phyloP scores from a whole-genome alignment of 2,888 invertebrate genomes.

The Drosophila meridionalis region DNA sequence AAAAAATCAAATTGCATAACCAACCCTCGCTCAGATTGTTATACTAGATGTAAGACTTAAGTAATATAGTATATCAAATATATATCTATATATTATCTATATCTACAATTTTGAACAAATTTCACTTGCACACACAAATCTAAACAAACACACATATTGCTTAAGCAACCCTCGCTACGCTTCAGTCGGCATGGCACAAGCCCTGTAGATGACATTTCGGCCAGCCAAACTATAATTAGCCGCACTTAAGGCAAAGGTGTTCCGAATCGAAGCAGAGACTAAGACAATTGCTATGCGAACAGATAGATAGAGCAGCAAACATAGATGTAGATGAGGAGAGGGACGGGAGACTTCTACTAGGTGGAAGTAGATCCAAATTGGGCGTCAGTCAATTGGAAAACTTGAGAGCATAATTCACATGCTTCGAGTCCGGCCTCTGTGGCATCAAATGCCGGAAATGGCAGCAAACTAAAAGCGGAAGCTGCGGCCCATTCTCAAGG shows the following conservation, averaged over 20 bases:
- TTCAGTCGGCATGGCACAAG: constrained; percentile 22
- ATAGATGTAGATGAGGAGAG: not conserved
- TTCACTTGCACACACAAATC: not conserved
- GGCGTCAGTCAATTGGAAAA: constrained; percentile 63
- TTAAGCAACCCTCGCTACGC: constrained; percentile 39
- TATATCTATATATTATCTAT: not conserved
- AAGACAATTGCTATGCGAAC: constrained; percentile 14
- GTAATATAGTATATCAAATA: not conserved
- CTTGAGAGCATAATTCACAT: constrained; percentile 65
- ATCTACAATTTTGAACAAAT: not conserved
- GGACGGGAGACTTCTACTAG: not conserved
- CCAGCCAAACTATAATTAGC: constrained; percentile 67
- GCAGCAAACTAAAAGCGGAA: constrained; percentile 56
- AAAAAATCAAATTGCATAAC: not conserved
- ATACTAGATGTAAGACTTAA: not conserved
- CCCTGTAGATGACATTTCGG: constrained; percentile 68
- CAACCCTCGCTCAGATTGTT: not conserved
- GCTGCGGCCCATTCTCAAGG: constrained; percentile 69
- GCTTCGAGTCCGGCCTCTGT: constrained; percentile 30
- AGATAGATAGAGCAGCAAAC: not conserved
- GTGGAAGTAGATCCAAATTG: constrained; percentile 51
- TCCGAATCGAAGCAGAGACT: constrained; percentile 19
- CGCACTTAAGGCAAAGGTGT: constrained; percentile 48
- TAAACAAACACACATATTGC: not conserved
- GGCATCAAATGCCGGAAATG: constrained; percentile 67